Conservation (phyloP, 2,888 invertebrate genomes). For the Sphaerophoria taeniata region DNA sequence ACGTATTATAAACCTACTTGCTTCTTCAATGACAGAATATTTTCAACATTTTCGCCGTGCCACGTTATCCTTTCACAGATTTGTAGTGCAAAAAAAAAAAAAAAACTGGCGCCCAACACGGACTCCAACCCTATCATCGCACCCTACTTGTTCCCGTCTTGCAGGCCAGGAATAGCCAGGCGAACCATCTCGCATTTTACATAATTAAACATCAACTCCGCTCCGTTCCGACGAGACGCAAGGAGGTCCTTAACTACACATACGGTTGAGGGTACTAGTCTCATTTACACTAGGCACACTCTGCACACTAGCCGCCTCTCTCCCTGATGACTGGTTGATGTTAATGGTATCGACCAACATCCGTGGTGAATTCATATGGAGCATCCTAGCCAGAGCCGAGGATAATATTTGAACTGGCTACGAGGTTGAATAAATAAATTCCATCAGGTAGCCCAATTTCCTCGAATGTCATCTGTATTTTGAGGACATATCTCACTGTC, state of each 20-base stretch:
- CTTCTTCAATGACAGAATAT: slow-evolving; percentile 53
- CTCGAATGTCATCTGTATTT: slow-evolving; percentile 61
- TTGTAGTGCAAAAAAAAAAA: slow-evolving; percentile 50
- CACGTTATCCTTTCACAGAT: slow-evolving; percentile 63
- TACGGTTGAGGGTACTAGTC: slow-evolving; percentile 21
- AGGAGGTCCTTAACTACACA: slow-evolving; percentile 60
- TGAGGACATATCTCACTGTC: background rate
- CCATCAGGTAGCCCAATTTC: slow-evolving; percentile 73
- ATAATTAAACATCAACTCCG: slow-evolving; percentile 67
- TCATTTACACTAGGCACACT: background rate
- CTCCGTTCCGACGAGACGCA: slow-evolving; percentile 44
- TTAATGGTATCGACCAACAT: slow-evolving; percentile 38
- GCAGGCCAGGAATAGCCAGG: background rate
- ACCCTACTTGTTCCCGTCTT: slow-evolving; percentile 9
- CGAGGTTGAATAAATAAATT: slow-evolving; percentile 73
- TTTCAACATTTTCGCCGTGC: background rate
- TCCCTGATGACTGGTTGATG: background rate
- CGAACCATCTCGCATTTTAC: slow-evolving; percentile 60
- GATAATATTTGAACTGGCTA: slow-evolving; percentile 68
- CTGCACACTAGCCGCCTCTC: too few species aligned
- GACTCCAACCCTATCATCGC: slow-evolving; percentile 20
- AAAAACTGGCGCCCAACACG: slow-evolving; percentile 61
- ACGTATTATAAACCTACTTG: slow-evolving; percentile 68
- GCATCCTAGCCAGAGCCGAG: slow-evolving; percentile 19
- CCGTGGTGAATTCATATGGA: slow-evolving; percentile 23